Percentiles rank a stretch among this genome's conserved stretches.
Evolutionary conservation across 2,113 vertebrate species (phyloP).

Genomic region (Sylvilagus bachmani): DNA sequence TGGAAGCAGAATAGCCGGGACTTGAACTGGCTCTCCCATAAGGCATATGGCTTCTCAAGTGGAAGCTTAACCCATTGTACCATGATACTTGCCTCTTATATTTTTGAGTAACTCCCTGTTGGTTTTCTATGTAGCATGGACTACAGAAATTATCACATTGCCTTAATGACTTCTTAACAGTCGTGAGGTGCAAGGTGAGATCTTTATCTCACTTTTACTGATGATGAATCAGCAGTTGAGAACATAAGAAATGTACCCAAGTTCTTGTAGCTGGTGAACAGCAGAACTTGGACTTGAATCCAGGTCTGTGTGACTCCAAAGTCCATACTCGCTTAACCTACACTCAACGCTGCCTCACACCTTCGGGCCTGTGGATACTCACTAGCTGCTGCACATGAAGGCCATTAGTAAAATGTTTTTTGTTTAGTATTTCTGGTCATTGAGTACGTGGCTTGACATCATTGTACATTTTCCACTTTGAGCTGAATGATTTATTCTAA

Average conservation of each 20-base stretch:
- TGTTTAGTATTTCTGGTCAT: neutral
- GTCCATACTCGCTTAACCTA: neutral
- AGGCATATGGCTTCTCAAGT: too few species aligned
- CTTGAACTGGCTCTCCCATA: too few species aligned
- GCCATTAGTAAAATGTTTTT: neutral
- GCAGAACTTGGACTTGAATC: neutral
- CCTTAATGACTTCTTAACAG: neutral
- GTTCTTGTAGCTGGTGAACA: neutral
- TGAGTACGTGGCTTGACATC: neutral
- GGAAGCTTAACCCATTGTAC: too few species aligned
- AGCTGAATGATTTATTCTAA: conserved; percentile 5
- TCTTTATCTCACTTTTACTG: neutral
- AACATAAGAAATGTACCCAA: neutral
- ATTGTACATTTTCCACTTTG: neutral
- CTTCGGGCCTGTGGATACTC: neutral
- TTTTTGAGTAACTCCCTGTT: neutral
- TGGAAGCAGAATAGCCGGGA: too few species aligned
- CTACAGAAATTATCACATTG: neutral
- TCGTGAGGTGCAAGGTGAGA: neutral
- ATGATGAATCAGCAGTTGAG: neutral
- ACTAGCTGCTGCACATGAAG: neutral
- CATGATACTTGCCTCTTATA: neutral
- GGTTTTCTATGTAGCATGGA: neutral
- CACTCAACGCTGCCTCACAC: neutral
- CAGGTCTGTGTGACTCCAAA: neutral